A percentile compares a stretch with the other conserved stretches of the same genome.
Evolutionary conservation across 2,797 vertebrate species (phyloP).

Genomic region (Spondyliosoma cantharus): DNA sequence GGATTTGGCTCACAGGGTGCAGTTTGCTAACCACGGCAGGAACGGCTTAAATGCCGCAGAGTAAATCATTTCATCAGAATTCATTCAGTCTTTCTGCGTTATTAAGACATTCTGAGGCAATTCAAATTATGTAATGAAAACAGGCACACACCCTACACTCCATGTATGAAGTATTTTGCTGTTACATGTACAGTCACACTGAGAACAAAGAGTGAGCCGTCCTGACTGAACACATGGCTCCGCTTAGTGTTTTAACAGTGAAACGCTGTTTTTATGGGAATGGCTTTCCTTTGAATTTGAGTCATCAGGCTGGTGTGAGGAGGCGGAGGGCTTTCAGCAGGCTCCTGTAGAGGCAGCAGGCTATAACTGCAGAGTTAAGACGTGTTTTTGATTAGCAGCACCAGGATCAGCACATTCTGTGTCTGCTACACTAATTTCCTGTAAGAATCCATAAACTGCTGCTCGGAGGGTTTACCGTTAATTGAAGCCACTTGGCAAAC

Average conservation of each 20-base stretch:
- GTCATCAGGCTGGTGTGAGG: conserved; percentile 14
- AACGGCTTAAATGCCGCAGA: neutral
- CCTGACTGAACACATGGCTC: conserved; percentile 44
- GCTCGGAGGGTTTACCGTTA: conserved; percentile 25
- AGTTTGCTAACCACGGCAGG: neutral
- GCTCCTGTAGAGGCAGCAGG: conserved; percentile 45
- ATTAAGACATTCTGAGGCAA: neutral
- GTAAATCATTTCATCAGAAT: conserved; percentile 5
- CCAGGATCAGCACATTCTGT: conserved; percentile 69
- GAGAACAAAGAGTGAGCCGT: conserved; percentile 24
- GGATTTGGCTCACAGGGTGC: neutral
- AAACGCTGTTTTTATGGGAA: conserved; percentile 61
- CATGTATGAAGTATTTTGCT: neutral
- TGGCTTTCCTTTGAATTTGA: conserved; percentile 53
- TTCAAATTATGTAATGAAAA: neutral
- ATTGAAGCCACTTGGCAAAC: conserved; percentile 37
- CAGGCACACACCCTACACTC: conserved; percentile 4
- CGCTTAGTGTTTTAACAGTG: conserved; percentile 35
- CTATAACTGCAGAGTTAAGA: conserved; percentile 31
- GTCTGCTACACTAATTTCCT: conserved; percentile 58
- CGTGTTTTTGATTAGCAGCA: conserved; percentile 66
- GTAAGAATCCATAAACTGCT: conserved; percentile 54
- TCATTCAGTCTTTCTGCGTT: neutral
- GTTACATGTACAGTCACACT: neutral
- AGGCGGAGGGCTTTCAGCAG: conserved; percentile 6